phyloP scores from a whole-genome alignment of 1,140 invertebrate species.

The Drosophila erecta region DNA sequence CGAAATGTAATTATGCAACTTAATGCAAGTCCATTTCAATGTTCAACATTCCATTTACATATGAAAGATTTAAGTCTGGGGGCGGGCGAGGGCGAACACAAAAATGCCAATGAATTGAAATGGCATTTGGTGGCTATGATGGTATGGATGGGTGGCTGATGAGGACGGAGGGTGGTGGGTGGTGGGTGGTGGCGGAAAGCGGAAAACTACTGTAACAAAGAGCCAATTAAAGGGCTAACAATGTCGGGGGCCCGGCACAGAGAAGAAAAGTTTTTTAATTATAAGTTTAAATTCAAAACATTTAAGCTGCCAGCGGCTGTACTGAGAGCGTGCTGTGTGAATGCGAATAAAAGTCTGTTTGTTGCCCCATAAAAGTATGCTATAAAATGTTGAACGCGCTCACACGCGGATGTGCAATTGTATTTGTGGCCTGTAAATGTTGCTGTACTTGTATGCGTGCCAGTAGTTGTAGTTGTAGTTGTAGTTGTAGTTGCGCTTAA shows the following conservation, averaged over 20 bases:
- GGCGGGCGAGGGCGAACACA: slow-evolving; percentile 22
- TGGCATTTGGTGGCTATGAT: slow-evolving; percentile 16
- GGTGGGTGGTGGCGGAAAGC: slow-evolving; percentile 5
- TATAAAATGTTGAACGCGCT: slow-evolving; percentile 60
- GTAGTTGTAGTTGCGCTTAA: slow-evolving; percentile 60
- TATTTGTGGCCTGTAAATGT: slow-evolving; percentile 19
- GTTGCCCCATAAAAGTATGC: slow-evolving; percentile 78
- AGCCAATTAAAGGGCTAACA: slow-evolving; percentile 81
- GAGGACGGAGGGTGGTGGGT: no score
- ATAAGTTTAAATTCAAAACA: slow-evolving; percentile 83
- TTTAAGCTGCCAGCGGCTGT: slow-evolving; percentile 51
- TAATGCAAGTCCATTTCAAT: slow-evolving; percentile 81
- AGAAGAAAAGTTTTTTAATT: slow-evolving; percentile 77
- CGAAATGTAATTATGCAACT: slow-evolving; percentile 81
- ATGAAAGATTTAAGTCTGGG: slow-evolving; percentile 80
- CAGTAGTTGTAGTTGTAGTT: slow-evolving; percentile 9
- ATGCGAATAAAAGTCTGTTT: slow-evolving; percentile 74
- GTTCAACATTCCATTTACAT: slow-evolving; percentile 81
- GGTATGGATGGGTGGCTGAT: no score
- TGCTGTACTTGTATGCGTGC: no score
- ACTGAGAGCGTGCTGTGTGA: neutral
- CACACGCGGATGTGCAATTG: slow-evolving; percentile 28
- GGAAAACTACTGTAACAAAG: slow-evolving; percentile 73
- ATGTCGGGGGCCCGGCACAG: slow-evolving; percentile 37
- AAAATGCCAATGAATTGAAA: slow-evolving; percentile 65